Evolutionary conservation across 2,888 invertebrate genomes (phyloP), one percentile per base, ranked within the genome.

Genomic region (Therioaphis trifolii): DNA sequence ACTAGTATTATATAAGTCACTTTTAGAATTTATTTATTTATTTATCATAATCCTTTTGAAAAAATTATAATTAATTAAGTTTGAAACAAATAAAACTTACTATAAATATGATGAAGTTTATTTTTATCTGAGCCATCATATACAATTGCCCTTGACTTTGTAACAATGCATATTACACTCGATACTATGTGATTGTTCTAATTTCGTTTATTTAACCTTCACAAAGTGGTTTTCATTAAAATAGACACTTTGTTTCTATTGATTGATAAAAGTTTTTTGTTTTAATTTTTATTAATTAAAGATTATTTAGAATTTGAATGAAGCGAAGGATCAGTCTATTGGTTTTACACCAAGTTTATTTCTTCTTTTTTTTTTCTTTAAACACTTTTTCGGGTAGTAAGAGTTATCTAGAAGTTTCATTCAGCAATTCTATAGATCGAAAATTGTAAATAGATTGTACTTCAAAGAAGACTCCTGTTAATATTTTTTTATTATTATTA

Each of bases 141-240:
- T 35, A 15, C 15, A 78, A 21, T 52, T 24, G 52, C 4, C 77
- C 77, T 78, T 68, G 35, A 77, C 29, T 78, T 66, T 35, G n/a
- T 52, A 52, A 77, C 52, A 77, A 68, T 68, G n/a, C 52, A 46
- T 77, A 63, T 35, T 49, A 35, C 35, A 5, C 3, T 35, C 35
- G 35, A 35, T 35, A 35, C 7, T 35, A 35, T 7, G 7, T 35
- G 35, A 35, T 78, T 76, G 27, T 68, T 78, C 24, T 68, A 21
- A 52, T 24, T 49, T 78, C 52, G 1, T 66, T 24, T 15, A 24
- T 58, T 76, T n/a, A 68, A 52, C 77, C 77, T 66, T 78, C 77
- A 68, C 18, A 35, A 35, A 21, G n/a, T 74, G 52, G 49, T 76
- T 55, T 18, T 29, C 4, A 27, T 63, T 63, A 46, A 29, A 21